phyloP scores from a whole-genome alignment of 2,888 invertebrate genomes.

The Napeogenes sylphis region DNA sequence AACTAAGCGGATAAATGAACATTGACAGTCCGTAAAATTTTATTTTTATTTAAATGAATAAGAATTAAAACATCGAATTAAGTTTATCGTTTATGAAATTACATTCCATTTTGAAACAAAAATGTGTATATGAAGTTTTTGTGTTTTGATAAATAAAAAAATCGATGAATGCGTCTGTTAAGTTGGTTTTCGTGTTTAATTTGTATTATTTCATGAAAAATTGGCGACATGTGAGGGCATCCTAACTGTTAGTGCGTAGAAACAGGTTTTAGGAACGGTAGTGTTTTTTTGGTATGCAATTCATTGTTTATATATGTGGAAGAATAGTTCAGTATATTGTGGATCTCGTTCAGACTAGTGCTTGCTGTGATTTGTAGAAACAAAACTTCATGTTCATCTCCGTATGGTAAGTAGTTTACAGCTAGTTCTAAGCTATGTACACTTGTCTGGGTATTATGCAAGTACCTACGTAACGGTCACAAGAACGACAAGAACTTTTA shows the following conservation, averaged over 20 bases:
- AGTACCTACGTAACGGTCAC: constrained; percentile 25
- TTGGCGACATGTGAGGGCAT: constrained; percentile 62
- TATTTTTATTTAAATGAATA: constrained; percentile 45
- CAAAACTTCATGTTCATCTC: constrained; percentile 24
- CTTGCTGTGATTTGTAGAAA: constrained; percentile 29
- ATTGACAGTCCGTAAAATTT: constrained; percentile 55
- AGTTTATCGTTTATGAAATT: not conserved
- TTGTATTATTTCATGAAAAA: constrained; percentile 48
- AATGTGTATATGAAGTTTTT: constrained; percentile 34
- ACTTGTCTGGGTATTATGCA: constrained; percentile 32
- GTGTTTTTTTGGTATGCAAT: constrained; percentile 56
- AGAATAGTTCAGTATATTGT: constrained; percentile 26
- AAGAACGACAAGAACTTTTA: constrained; percentile 15
- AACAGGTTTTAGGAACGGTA: constrained; percentile 68
- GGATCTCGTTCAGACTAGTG: constrained; percentile 22
- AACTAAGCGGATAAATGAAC: constrained; percentile 50
- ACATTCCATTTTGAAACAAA: not conserved
- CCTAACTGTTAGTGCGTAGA: constrained; percentile 49
- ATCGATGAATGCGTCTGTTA: constrained; percentile 61
- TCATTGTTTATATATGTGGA: constrained; percentile 42
- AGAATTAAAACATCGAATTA: constrained; percentile 28
- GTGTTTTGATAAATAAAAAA: constrained; percentile 45
- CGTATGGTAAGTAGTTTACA: constrained; percentile 32
- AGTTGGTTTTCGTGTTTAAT: constrained; percentile 53
- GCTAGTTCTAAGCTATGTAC: constrained; percentile 23